Percentiles rank a stretch among this genome's conserved stretches.
phyloP scores from a whole-genome alignment of 2,888 invertebrate species.

The Tipula confusa region DNA sequence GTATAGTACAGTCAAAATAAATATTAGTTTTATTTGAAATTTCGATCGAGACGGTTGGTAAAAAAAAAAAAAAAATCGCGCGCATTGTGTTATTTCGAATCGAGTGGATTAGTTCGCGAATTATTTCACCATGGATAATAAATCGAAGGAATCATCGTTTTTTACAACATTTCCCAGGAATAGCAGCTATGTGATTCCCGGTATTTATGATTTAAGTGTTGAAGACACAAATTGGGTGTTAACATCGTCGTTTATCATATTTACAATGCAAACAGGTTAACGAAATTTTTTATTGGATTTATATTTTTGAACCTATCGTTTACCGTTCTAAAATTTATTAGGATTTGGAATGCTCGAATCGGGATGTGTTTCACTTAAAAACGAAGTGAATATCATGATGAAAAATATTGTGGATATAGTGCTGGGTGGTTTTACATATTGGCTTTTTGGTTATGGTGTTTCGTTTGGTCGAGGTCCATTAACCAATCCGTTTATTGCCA shows the following conservation, averaged over 20 bases:
- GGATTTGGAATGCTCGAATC: conserved; percentile 93
- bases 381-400: conserved; percentile 97
- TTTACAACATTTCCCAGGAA: conserved; percentile 45
- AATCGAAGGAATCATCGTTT: conserved; percentile 40
- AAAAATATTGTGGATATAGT: conserved; percentile 92
- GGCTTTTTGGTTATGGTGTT: conserved; percentile 91
- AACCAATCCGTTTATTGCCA: conserved; percentile 75
- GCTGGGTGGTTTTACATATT: conserved; percentile 82
- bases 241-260: conserved; percentile 83
- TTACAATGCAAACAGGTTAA: conserved; percentile 89
- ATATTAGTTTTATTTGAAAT: neutral
- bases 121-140: neutral
- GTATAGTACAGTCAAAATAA: neutral
- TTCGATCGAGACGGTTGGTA: neutral
- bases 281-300: too few species aligned
- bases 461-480: conserved; percentile 74
- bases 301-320: too few species aligned
- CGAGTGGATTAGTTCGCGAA: too few species aligned
- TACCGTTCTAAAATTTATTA: too few species aligned
- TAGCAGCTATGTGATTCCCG: conserved; percentile 52
- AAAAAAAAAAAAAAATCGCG: neutral
- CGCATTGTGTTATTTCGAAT: neutral
- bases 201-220: conserved; percentile 61
- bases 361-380: conserved; percentile 87
- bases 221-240: conserved; percentile 88